Evolutionary conservation across 2,888 invertebrate species (phyloP).

Genomic region (Eugnorisma glareosa): DNA sequence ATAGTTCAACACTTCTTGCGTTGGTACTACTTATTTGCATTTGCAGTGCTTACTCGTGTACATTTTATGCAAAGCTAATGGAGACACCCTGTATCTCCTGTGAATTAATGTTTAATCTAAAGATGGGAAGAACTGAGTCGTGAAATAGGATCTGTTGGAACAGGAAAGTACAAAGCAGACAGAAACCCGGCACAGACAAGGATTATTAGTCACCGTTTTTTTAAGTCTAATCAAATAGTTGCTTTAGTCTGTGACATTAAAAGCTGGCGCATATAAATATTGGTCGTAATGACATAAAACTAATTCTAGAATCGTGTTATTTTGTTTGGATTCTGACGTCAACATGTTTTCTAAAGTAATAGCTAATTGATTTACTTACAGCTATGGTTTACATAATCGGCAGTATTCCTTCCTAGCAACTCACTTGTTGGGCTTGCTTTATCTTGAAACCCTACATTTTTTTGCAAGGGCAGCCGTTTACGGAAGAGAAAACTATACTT

Average conservation of each 20-base stretch:
- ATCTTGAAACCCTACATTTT: slow-evolving; percentile 68
- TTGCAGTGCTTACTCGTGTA: slow-evolving; percentile 11
- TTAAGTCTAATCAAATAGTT: background rate
- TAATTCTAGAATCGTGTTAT: background rate
- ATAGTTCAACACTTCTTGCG: slow-evolving; percentile 24
- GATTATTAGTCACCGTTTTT: slow-evolving; percentile 22
- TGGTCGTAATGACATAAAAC: background rate
- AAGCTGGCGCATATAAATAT: background rate
- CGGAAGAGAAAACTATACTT: slow-evolving; percentile 14
- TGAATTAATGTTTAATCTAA: slow-evolving; percentile 9
- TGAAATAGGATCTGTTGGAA: slow-evolving; percentile 10
- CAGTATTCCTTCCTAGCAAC: slow-evolving; percentile 48
- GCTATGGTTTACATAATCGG: slow-evolving; percentile 32
- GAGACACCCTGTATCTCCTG: background rate
- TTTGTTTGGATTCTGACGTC: background rate
- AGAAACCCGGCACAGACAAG: background rate
- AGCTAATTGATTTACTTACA: slow-evolving; percentile 52
- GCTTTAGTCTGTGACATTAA: background rate
- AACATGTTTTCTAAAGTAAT: slow-evolving; percentile 1
- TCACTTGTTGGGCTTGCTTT: slow-evolving; percentile 68
- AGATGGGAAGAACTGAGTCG: background rate
- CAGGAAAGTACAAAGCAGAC: background rate
- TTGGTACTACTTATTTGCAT: slow-evolving; percentile 5
- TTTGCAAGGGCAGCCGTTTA: slow-evolving; percentile 58
- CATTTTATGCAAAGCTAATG: slow-evolving; percentile 13